Evolutionary conservation across 2,113 vertebrate species (phyloP), one percentile per base, ranked within the genome.

Genomic region (Natator depressus): DNA sequence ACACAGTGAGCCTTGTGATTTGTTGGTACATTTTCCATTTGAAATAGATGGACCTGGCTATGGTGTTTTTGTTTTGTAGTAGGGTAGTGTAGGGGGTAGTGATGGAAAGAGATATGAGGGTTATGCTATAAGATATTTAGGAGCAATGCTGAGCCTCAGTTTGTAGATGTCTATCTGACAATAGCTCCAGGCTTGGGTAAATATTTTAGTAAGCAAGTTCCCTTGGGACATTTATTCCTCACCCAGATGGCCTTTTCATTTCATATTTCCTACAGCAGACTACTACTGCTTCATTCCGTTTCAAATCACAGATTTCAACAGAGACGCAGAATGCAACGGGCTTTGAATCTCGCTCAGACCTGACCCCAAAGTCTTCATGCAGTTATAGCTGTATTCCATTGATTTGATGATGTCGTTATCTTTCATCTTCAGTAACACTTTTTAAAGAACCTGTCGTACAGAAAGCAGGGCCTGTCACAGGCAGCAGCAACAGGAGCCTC

Each of bases 1-100:
- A 51, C 98, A 99, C 94, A 99, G 80, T 9, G 27, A 17, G 53
- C 24, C 72, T 5, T 46, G 10, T n/a, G 16, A 46, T 29, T 25
- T 46, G 72, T 27, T 76, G 38, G 38, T 46, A 35, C 24, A 24
- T 24, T 75, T 75, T 13, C 72, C 38, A 38, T 75, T 46, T 46
- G 38, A 46, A 46, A 76, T 38, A 76, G 20, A 24, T 10, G 42
- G 9, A 24, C 10, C 20, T 76, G 72, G 38, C 19, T 76, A 46
- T 31, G 57, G 38, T 76, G 72, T 76, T 25, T 25, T 76, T 22
- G 72, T 38, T 46, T 80, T 49, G 25, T 27, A 57, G 25, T 57
- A 9, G 1, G n/a, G 31, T 47, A 93, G 62, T 90, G 51, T 65
- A 55, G 51, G 29, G 2, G 10, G 49, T 11, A 2, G 2, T 35